Percentiles rank a stretch among this genome's conserved stretches.
Conservation (phyloP, 2,888 invertebrate genomes). For the Eremobia ochroleuca region DNA sequence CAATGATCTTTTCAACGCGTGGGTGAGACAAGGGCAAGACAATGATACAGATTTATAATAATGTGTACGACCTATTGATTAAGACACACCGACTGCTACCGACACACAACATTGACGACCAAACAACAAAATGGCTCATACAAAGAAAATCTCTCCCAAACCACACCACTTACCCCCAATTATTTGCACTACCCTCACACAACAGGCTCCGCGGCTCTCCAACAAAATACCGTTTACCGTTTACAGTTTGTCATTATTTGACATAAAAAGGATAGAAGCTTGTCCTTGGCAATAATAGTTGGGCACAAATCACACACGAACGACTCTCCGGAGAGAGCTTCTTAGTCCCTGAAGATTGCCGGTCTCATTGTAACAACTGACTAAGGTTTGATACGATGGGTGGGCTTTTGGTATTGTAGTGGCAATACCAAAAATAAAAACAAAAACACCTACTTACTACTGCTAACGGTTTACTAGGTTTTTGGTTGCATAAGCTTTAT, state of each 20-base stretch:
- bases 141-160: conserved; percentile 32
- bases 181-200: conserved; percentile 46
- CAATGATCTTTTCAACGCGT: not conserved
- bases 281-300: conserved; percentile 55
- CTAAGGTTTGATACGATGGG: conserved; percentile 11
- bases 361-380: not conserved
- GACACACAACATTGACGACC: conserved; percentile 2
- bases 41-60: not conserved
- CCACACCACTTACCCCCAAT: conserved; percentile 44
- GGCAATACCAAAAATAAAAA: not conserved
- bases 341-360: not conserved
- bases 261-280: conserved; percentile 56
- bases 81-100: not conserved
- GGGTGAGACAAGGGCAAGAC: not conserved
- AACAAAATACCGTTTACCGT: conserved; percentile 56
- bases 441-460: not conserved
- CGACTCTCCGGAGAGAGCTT: conserved; percentile 31
- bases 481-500: not conserved
- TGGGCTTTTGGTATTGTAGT: conserved; percentile 1
- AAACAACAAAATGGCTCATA: conserved; percentile 14
- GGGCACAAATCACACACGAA: conserved; percentile 40
- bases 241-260: conserved; percentile 62
- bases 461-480: not conserved
- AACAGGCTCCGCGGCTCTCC: conserved; percentile 33
- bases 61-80: not conserved